Evolutionary conservation across 1,140 invertebrate species (phyloP).

Genomic region (Lamellibrachia luymesi): DNA sequence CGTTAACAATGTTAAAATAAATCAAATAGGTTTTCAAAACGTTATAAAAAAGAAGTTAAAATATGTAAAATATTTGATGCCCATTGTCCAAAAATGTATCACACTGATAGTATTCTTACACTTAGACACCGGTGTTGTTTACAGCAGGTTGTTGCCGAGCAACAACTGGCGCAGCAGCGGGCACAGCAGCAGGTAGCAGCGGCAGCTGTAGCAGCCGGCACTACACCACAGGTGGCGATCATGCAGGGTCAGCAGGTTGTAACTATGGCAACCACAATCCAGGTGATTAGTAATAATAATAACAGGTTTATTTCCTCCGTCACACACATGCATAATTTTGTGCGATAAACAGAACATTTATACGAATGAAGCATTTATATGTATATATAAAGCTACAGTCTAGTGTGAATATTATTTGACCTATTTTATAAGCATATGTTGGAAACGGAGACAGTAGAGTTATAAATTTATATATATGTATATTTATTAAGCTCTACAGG

Average conservation of each 20-base stretch:
- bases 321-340: background rate
- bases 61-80: too few species aligned
- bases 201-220: constrained; percentile 16
- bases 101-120: constrained; percentile 25
- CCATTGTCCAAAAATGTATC: too few species aligned
- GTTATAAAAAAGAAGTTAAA: too few species aligned
- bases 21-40: too few species aligned
- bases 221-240: constrained; percentile 15
- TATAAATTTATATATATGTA: background rate
- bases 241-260: constrained; percentile 16
- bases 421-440: background rate
- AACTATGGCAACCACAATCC: background rate
- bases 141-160: constrained; percentile 1
- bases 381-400: too few species aligned
- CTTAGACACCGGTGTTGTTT: background rate
- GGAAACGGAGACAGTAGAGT: background rate
- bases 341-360: background rate
- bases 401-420: background rate
- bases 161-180: constrained; percentile 28
- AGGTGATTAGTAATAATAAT: background rate
- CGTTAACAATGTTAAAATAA: too few species aligned
- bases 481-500: background rate
- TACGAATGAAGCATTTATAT: too few species aligned
- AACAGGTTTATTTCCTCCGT: background rate
- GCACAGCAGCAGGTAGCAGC: constrained; percentile 18